Conservation (phyloP, 2,113 vertebrate genomes). For the Ceyx melanurus region DNA sequence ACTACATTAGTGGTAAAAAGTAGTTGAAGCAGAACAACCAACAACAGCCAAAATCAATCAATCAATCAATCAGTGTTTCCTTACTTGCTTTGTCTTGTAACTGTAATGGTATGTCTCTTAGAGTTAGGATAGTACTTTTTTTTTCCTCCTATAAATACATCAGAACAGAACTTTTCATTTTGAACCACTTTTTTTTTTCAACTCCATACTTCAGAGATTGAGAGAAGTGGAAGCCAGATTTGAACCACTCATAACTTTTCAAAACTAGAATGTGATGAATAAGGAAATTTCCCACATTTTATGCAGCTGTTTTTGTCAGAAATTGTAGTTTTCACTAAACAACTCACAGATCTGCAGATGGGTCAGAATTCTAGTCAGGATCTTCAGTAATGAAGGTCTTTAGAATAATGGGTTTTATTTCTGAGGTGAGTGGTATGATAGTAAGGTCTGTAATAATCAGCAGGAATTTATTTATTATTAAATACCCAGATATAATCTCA, state of each 20-base stretch:
- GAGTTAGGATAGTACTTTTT: background rate
- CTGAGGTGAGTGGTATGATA: background rate
- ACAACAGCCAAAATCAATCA: background rate
- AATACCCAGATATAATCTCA: background rate
- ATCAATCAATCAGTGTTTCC: background rate
- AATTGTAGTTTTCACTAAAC: background rate
- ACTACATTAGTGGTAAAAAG: background rate
- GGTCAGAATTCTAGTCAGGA: background rate
- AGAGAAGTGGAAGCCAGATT: conserved; percentile 7
- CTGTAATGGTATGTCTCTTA: background rate
- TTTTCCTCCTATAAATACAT: background rate
- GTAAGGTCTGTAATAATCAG: background rate
- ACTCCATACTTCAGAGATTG: background rate
- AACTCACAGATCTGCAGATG: background rate
- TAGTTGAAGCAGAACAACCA: background rate
- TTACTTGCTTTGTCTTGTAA: background rate
- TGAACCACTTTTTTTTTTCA: background rate
- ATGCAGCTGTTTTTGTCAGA: background rate
- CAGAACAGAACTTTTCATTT: background rate
- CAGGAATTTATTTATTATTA: background rate
- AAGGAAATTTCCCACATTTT: background rate
- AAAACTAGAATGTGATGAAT: background rate
- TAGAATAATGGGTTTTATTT: background rate
- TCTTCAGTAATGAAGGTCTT: background rate
- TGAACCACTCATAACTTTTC: background rate